Conservation (phyloP, 2,113 vertebrate genomes). For the Poicephalus gulielmi region DNA sequence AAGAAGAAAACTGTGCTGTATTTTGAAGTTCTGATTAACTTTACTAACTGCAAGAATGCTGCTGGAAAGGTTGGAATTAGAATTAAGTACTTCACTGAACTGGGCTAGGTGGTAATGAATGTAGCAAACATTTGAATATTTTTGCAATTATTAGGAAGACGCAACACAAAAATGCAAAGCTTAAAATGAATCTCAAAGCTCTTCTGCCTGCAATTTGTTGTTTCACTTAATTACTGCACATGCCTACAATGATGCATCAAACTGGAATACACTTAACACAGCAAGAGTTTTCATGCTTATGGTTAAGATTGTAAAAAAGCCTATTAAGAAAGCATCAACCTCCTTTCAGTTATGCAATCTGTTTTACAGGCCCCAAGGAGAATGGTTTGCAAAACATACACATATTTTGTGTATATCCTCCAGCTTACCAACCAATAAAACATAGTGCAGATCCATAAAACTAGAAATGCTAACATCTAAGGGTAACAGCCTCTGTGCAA, state of each 20-base stretch:
- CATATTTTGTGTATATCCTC: neutral
- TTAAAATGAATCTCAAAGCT: neutral
- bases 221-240: neutral
- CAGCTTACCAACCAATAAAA: neutral
- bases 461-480: neutral
- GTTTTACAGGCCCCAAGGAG: neutral
- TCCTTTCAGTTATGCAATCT: neutral
- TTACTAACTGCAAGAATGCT: neutral
- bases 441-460: neutral
- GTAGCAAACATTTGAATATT: neutral
- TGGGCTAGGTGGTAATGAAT: neutral
- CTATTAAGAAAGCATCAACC: neutral
- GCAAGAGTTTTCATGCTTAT: neutral
- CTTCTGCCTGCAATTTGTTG: neutral
- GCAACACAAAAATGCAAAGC: neutral
- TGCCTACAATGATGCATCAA: neutral
- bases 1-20: neutral
- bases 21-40: neutral
- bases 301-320: neutral
- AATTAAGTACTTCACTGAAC: neutral
- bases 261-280: neutral
- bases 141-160: neutral
- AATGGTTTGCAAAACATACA: neutral
- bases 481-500: neutral
- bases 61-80: neutral